phyloP scores from a whole-genome alignment of 2,113 vertebrate species.

The Microtus oregoni region DNA sequence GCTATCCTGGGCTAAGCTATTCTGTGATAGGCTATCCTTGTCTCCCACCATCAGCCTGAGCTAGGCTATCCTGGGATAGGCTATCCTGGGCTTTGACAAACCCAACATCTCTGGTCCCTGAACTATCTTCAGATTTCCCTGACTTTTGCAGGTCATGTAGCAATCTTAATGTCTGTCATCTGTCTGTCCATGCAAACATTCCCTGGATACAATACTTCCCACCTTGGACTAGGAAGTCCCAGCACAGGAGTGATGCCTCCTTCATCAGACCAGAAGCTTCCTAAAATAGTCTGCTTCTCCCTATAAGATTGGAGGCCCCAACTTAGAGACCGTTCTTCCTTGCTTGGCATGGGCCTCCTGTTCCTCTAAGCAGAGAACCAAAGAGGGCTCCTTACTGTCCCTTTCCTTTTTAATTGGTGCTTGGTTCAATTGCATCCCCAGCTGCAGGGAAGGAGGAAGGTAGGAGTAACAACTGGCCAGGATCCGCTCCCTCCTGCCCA shows the following conservation, averaged over 20 bases:
- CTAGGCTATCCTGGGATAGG: not conserved
- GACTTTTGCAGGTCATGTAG: fast-evolving
- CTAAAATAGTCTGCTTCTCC: not conserved
- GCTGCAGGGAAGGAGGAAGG: not conserved
- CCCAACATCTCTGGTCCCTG: fast-evolving
- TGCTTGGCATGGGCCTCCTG: not conserved
- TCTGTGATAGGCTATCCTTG: too few relatives aligned
- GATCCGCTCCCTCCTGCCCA: not conserved
- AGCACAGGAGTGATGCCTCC: not conserved
- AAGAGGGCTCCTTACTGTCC: not conserved
- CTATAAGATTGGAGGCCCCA: not conserved
- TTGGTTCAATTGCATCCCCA: not conserved
- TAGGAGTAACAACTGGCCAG: not conserved
- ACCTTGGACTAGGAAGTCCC: not conserved
- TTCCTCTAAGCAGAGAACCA: not conserved
- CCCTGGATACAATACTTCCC: fast-evolving
- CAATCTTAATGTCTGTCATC: too few relatives aligned
- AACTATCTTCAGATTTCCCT: not conserved
- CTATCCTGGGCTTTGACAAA: not conserved
- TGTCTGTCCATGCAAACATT: not conserved
- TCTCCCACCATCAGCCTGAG: not conserved
- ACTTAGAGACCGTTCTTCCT: not conserved
- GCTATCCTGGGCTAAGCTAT: too few relatives aligned
- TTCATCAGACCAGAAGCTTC: not conserved
- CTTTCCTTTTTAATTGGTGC: too few relatives aligned